Evolutionary conservation across 2,797 vertebrate species (phyloP).

Genomic region (Podargus strigoides): DNA sequence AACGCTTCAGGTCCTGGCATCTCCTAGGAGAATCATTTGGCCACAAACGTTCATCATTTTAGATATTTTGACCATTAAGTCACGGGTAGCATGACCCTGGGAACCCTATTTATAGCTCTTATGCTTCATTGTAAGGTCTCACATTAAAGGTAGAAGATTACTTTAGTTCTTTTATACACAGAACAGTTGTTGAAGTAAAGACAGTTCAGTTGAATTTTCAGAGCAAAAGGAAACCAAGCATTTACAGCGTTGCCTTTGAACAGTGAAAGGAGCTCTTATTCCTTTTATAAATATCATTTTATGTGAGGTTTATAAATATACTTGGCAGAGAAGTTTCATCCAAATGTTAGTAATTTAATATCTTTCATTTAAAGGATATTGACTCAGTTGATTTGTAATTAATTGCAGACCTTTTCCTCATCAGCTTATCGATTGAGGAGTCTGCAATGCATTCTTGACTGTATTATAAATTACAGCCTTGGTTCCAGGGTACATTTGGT

Average conservation of each 20-base stretch:
- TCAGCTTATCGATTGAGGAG: slow-evolving; percentile 42
- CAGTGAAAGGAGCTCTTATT: slow-evolving; percentile 13
- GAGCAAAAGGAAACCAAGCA: background rate
- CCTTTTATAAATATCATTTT: slow-evolving; percentile 34
- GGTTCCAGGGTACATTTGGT: slow-evolving; percentile 22
- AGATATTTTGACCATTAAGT: background rate
- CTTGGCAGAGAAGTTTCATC: slow-evolving; percentile 26
- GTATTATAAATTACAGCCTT: slow-evolving; percentile 24
- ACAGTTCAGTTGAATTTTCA: background rate
- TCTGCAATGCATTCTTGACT: slow-evolving; percentile 15
- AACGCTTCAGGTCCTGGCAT: background rate
- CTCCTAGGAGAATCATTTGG: background rate
- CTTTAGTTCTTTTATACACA: background rate
- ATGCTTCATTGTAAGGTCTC: background rate
- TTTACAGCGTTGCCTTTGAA: background rate
- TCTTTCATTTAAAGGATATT: slow-evolving; percentile 38
- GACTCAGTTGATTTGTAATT: slow-evolving; percentile 55
- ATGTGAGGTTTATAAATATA: slow-evolving; percentile 38
- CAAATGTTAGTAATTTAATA: slow-evolving; percentile 43
- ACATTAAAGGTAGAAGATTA: background rate
- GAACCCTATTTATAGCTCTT: background rate
- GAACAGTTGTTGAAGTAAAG: background rate
- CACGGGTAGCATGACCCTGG: background rate
- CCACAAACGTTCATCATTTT: background rate
- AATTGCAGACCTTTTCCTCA: slow-evolving; percentile 42